phyloP scores from a whole-genome alignment of 2,888 invertebrate species.

The Apotomis turbidana region DNA sequence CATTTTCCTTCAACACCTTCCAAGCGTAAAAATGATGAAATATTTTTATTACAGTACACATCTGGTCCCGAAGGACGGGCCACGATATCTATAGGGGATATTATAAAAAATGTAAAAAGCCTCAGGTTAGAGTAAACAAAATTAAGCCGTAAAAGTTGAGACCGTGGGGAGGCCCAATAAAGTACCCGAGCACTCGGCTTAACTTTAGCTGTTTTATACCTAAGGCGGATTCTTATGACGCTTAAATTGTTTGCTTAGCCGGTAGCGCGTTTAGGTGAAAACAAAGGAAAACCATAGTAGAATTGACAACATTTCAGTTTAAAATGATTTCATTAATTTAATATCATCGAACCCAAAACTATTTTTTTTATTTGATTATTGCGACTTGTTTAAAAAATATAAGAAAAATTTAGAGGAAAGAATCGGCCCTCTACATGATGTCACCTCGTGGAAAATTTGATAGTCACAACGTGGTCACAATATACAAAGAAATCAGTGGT shows the following conservation, averaged over 20 bases:
- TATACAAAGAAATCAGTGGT: too few relatives aligned
- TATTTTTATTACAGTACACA: slow-evolving; percentile 51
- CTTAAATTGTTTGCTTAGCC: slow-evolving; percentile 22
- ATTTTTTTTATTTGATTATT: too few relatives aligned
- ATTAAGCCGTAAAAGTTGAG: slow-evolving; percentile 40
- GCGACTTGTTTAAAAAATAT: too few relatives aligned
- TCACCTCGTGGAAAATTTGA: too few relatives aligned
- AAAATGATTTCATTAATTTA: too few relatives aligned
- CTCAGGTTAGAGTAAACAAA: slow-evolving; percentile 40
- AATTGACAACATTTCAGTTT: too few relatives aligned
- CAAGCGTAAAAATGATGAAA: slow-evolving; percentile 49
- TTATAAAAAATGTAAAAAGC: slow-evolving; percentile 41
- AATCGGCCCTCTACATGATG: too few relatives aligned
- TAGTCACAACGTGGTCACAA: too few relatives aligned
- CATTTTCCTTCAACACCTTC: slow-evolving; percentile 48
- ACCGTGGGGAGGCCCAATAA: slow-evolving; percentile 34
- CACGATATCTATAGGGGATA: slow-evolving; percentile 39
- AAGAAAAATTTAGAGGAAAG: too few relatives aligned
- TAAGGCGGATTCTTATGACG: slow-evolving; percentile 18
- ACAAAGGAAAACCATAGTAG: too few relatives aligned
- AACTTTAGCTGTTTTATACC: slow-evolving; percentile 33
- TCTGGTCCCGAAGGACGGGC: slow-evolving; percentile 45
- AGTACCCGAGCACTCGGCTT: slow-evolving; percentile 24
- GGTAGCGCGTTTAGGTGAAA: not conserved
- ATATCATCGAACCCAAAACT: too few relatives aligned